These are phyloP conservation scores for Orientallactaga bullata DNA, from an alignment of 2,113 vertebrate genomes.

Conservation along the genomic window DNA sequence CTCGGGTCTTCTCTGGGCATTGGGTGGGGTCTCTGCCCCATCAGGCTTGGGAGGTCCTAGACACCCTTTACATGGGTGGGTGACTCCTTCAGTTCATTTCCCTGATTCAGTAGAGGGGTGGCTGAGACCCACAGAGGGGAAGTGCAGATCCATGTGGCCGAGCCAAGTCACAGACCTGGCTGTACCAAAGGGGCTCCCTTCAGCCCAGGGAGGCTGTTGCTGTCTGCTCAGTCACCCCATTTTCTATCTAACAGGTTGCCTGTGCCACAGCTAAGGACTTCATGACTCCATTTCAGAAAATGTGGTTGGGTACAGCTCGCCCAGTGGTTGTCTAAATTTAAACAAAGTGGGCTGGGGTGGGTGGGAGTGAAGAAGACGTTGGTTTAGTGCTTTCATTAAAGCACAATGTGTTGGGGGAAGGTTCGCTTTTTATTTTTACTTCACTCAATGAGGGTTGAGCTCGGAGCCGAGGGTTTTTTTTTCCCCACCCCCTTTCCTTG, in stretches of 20 bases:
- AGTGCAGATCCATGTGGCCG: background rate
- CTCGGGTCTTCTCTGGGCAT: background rate
- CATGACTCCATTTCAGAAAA: slow-evolving; percentile 69
- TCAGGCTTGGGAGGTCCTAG: background rate
- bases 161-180: background rate
- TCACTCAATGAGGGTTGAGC: slow-evolving; percentile 78
- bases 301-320: slow-evolving; percentile 72
- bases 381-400: slow-evolving; percentile 80
- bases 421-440: slow-evolving; percentile 81
- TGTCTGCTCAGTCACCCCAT: background rate
- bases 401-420: slow-evolving; percentile 81
- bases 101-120: background rate
- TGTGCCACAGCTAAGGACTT: slow-evolving; percentile 53
- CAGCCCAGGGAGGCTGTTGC: background rate
- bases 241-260: slow-evolving; percentile 7
- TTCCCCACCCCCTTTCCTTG: background rate
- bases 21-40: background rate
- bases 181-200: background rate
- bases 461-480: background rate
- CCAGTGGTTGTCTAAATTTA: slow-evolving; percentile 84
- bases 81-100: background rate
- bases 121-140: background rate
- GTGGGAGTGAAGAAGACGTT: slow-evolving; percentile 76
- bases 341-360: slow-evolving; percentile 83
- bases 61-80: background rate